A percentile compares a stretch with the other conserved stretches of the same genome.
These are phyloP conservation scores for Struthio camelus DNA, from an alignment of 2,113 vertebrate species.

Conservation along the genomic window DNA sequence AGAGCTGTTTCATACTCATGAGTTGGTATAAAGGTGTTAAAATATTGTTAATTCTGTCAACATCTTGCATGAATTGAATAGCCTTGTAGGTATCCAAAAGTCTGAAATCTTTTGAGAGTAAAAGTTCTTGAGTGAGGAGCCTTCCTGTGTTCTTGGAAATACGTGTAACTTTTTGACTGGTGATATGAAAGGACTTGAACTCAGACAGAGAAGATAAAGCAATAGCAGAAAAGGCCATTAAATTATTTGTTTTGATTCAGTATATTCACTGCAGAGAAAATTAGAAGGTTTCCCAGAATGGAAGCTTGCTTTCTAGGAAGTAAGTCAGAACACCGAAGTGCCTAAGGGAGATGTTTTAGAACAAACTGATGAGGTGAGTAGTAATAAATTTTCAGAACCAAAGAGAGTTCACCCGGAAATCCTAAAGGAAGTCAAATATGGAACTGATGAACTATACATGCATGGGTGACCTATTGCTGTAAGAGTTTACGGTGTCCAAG, in stretches of 20 bases:
- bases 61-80: not conserved
- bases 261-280: not conserved
- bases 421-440: not conserved
- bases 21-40: not conserved
- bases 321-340: not conserved
- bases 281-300: not conserved
- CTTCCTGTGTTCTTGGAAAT: not conserved
- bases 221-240: not conserved
- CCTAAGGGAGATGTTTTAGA: not conserved
- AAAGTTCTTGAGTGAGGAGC: not conserved
- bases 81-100: not conserved
- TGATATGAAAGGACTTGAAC: not conserved
- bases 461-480: accelerated
- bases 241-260: not conserved
- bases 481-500: not conserved
- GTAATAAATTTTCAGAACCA: not conserved
- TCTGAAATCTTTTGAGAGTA: not conserved
- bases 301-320: not conserved
- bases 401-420: not conserved
- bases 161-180: not conserved
- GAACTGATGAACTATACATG: not conserved
- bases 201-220: not conserved
- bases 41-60: not conserved
- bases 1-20: not conserved
- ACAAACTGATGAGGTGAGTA: not conserved